A percentile compares a stretch with the other conserved stretches of the same genome.
Evolutionary conservation across 2,797 vertebrate species (phyloP).

Genomic region (Xerus rutilus): DNA sequence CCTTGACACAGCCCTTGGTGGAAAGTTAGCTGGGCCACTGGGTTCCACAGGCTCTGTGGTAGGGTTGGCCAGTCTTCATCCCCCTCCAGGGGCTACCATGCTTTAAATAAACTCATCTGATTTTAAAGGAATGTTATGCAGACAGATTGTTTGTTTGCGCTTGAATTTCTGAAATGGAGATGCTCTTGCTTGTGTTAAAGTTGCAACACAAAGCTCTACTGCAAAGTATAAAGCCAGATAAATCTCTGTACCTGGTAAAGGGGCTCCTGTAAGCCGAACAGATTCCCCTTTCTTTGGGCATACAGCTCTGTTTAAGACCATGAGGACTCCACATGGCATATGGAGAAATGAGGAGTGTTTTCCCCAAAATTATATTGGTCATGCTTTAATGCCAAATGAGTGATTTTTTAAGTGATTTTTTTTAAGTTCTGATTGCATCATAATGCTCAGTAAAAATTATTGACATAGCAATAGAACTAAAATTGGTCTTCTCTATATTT

Average conservation of each 20-base stretch:
- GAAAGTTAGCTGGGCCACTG: slow-evolving; percentile 62
- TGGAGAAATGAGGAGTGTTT: slow-evolving; percentile 42
- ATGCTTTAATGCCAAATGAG: slow-evolving; percentile 64
- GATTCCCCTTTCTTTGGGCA: not conserved
- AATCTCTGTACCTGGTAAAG: not conserved
- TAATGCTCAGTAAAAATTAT: slow-evolving; percentile 59
- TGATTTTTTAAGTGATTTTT: slow-evolving; percentile 31
- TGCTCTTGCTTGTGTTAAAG: slow-evolving; percentile 4
- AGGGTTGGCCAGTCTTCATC: not conserved
- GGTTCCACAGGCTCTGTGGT: slow-evolving; percentile 40
- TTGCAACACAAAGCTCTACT: slow-evolving; percentile 30
- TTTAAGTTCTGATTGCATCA: slow-evolving; percentile 28
- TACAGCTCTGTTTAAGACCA: not conserved
- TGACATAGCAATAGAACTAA: slow-evolving; percentile 57
- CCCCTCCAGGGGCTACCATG: not conserved
- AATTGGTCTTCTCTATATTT: not conserved
- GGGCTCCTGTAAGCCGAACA: not conserved
- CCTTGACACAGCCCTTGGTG: slow-evolving; percentile 51
- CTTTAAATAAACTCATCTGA: slow-evolving; percentile 68
- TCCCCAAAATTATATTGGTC: slow-evolving; percentile 59
- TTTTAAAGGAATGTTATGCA: slow-evolving; percentile 62
- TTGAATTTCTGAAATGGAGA: slow-evolving; percentile 73
- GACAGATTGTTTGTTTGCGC: slow-evolving; percentile 51
- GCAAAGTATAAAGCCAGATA: not conserved
- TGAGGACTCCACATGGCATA: slow-evolving; percentile 59